phyloP scores from a whole-genome alignment of 2,888 invertebrate genomes.

The Onchidella celtica region DNA sequence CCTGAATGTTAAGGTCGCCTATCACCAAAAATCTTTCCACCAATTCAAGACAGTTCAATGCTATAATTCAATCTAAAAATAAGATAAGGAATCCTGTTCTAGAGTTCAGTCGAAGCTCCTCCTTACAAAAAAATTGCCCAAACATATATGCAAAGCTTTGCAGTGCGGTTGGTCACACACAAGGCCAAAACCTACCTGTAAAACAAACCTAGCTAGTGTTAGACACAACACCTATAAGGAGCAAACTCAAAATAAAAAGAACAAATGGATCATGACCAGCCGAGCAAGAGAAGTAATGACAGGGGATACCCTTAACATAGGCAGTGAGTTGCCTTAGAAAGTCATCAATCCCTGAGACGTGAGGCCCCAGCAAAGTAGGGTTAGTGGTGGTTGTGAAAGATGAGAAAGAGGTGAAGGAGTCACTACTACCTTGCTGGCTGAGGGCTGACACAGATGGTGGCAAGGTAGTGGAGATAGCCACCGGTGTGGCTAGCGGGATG shows the following conservation, averaged over 20 bases:
- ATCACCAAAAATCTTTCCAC: no score
- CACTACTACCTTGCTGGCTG: slow-evolving; percentile 71
- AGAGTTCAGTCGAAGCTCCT: no score
- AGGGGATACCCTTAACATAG: slow-evolving; percentile 59
- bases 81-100: no score
- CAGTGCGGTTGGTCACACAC: no score
- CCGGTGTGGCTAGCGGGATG: slow-evolving; percentile 81
- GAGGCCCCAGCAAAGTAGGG: slow-evolving; percentile 47
- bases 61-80: no score
- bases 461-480: slow-evolving; percentile 84
- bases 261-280: no score
- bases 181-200: no score
- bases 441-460: slow-evolving; percentile 85
- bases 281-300: slow-evolving; percentile 39
- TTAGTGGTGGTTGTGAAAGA: slow-evolving; percentile 59
- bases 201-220: no score
- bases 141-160: no score
- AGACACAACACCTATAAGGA: slow-evolving; percentile 1
- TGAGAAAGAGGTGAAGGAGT: slow-evolving; percentile 55
- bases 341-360: slow-evolving; percentile 55
- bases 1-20: no score
- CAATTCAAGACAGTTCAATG: no score
- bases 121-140: no score
- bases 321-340: slow-evolving; percentile 61
- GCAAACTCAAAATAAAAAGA: slow-evolving; percentile 26